phyloP scores from a whole-genome alignment of 1,140 invertebrate species.

The Hestina assimilis region DNA sequence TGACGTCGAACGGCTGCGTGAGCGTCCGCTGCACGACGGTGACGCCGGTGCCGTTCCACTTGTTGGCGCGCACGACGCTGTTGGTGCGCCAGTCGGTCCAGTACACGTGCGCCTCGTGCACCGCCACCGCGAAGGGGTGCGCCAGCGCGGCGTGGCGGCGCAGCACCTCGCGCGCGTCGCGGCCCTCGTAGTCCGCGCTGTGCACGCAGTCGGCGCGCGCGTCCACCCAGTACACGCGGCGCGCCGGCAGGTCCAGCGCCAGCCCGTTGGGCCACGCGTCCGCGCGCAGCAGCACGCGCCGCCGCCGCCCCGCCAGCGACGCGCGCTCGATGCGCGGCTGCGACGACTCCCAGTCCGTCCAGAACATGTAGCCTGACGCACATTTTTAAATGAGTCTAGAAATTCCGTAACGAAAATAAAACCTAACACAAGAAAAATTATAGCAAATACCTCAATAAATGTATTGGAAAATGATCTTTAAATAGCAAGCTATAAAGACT shows the following conservation, averaged over 20 bases:
- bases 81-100: conserved; percentile 95
- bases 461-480: no score
- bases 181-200: conserved; percentile 88
- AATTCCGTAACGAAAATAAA: no score
- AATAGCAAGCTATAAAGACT: no score
- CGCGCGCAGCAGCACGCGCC: conserved; percentile 79
- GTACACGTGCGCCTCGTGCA: conserved; percentile 91
- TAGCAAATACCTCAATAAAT: no score
- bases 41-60: conserved; percentile 83
- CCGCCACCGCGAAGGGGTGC: conserved; percentile 94
- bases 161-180: conserved; percentile 84
- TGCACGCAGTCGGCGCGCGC: conserved; percentile 89
- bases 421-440: no score
- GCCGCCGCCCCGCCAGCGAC: conserved; percentile 87
- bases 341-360: conserved; percentile 92
- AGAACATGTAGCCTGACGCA: conserved; percentile 82
- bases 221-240: conserved; percentile 75
- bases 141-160: conserved; percentile 83
- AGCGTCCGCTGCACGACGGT: conserved; percentile 83
- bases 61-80: conserved; percentile 84
- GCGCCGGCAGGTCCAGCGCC: conserved; percentile 87
- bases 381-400: no score
- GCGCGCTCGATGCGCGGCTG: conserved; percentile 91
- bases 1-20: conserved; percentile 89
- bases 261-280: conserved; percentile 93